These are phyloP conservation scores for Drosophila borealis DNA, from an alignment of 2,888 invertebrate species.

Conservation along the genomic window DNA sequence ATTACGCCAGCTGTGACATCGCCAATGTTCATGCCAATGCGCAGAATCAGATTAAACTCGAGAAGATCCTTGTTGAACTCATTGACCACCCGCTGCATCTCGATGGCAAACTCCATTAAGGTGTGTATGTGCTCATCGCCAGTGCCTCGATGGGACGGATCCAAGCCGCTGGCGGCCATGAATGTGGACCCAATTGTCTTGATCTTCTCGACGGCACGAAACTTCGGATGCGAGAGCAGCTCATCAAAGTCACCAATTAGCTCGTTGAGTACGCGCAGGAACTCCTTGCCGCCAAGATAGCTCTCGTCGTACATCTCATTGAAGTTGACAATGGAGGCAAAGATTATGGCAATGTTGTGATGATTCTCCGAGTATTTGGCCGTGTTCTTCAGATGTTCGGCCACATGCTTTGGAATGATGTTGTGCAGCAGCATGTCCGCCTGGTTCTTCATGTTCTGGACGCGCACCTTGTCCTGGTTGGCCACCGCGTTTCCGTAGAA, in stretches of 20 bases:
- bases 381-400: conserved; percentile 95
- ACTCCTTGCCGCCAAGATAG: conserved; percentile 97
- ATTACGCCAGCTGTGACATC: conserved; percentile 99
- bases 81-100: conserved; percentile 94
- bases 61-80: conserved; percentile 95
- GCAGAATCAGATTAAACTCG: conserved; percentile 94
- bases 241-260: conserved; percentile 98
- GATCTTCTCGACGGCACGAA: conserved; percentile 96
- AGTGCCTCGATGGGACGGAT: conserved; percentile 90
- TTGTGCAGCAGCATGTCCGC: conserved; percentile 98
- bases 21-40: conserved; percentile 96
- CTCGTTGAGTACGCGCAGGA: conserved; percentile 97
- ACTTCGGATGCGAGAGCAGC: conserved; percentile 92
- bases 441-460: conserved; percentile 97
- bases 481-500: conserved; percentile 97
- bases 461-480: conserved; percentile 93
- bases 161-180: conserved; percentile 98
- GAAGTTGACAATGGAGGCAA: conserved; percentile 98
- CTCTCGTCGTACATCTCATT: conserved; percentile 99
- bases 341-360: conserved; percentile 95
- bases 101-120: conserved; percentile 96
- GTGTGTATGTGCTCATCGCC: conserved; percentile 92
- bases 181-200: conserved; percentile 98
- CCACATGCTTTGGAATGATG: conserved; percentile 98
- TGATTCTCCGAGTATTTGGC: conserved; percentile 98